Conservation (phyloP, 2,888 invertebrate species). For the Atethmia centrago region DNA sequence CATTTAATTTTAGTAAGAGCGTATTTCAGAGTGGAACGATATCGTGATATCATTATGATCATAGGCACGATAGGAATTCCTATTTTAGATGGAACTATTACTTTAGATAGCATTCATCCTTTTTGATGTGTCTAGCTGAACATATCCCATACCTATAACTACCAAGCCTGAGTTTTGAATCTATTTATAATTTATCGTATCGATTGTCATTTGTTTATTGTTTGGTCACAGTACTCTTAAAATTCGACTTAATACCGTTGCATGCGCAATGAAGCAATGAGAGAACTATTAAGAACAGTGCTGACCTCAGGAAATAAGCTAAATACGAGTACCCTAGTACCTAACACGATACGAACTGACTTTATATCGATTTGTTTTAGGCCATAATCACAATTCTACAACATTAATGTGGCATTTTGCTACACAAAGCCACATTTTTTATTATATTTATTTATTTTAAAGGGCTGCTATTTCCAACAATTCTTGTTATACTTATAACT, state of each 20-base stretch:
- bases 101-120: neutral
- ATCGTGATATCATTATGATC: slow-evolving; percentile 18
- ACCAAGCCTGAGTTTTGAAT: neutral
- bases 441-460: too few species aligned
- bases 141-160: neutral
- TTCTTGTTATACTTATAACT: too few species aligned
- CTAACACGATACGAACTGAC: too few species aligned
- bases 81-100: slow-evolving; percentile 1
- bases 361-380: neutral
- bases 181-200: neutral
- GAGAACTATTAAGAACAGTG: neutral
- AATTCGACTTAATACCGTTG: neutral
- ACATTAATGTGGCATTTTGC: too few species aligned
- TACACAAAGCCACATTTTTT: too few species aligned
- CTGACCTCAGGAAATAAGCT: neutral
- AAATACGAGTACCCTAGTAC: neutral
- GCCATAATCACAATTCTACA: neutral
- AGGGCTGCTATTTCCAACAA: too few species aligned
- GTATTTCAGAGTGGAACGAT: slow-evolving; percentile 29
- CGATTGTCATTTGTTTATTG: neutral
- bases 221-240: neutral
- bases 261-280: neutral
- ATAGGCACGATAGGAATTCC: neutral
- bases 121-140: neutral
- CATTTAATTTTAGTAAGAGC: slow-evolving; percentile 51